Percentiles rank a stretch among this genome's conserved stretches.
Conservation (phyloP, 2,113 vertebrate genomes). For the Ptychochromis oligacanthus region DNA sequence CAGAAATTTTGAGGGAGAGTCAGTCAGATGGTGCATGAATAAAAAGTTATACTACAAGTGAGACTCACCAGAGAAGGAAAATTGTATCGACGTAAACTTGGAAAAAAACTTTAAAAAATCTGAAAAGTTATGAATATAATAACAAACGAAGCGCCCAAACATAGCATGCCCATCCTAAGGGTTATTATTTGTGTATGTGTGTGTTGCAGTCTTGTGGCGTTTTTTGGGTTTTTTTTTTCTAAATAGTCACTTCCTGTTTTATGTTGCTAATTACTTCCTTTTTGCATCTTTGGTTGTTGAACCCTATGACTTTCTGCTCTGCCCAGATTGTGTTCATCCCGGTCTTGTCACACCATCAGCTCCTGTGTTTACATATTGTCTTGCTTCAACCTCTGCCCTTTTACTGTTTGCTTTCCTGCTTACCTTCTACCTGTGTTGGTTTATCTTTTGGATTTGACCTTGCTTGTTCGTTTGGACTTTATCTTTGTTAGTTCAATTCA, state of each 20-base stretch:
- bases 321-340: too few species aligned
- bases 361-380: neutral
- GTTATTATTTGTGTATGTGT: neutral
- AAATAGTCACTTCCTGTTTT: neutral
- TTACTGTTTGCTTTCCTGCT: neutral
- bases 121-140: neutral
- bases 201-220: neutral
- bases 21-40: slow-evolving; percentile 23
- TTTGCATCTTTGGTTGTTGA: neutral
- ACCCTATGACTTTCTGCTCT: neutral
- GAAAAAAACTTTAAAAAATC: neutral
- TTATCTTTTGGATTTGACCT: neutral
- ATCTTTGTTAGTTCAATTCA: neutral
- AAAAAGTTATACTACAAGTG: neutral
- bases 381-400: neutral
- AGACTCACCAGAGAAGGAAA: neutral
- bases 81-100: neutral
- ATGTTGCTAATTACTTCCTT: neutral
- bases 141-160: neutral
- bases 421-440: neutral
- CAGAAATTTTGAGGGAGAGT: slow-evolving; percentile 21
- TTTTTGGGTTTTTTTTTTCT: too few species aligned
- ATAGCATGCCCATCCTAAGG: neutral
- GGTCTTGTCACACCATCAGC: neutral
- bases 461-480: neutral